Percentiles rank a stretch among this genome's conserved stretches.
Conservation (phyloP, 2,888 invertebrate species). For the Idaea biselata region DNA sequence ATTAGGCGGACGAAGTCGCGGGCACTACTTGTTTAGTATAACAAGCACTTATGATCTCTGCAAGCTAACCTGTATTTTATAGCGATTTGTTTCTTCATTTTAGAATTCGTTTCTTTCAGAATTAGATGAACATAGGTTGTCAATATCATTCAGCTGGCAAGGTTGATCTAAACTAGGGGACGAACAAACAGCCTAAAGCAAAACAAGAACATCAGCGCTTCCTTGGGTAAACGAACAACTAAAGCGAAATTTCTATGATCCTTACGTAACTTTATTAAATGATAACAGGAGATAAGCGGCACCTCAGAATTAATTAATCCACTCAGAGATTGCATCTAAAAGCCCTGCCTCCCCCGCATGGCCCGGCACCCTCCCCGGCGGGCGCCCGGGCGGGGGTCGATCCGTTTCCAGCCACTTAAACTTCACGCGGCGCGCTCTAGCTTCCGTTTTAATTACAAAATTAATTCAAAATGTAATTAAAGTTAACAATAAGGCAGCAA, state of each 20-base stretch:
- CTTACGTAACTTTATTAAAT: slow-evolving; percentile 77
- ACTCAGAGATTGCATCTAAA: slow-evolving; percentile 81
- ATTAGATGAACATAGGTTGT: neutral
- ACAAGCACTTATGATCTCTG: too few relatives aligned
- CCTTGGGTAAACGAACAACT: slow-evolving; percentile 10
- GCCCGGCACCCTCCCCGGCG: slow-evolving; percentile 45
- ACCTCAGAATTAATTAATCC: slow-evolving; percentile 81
- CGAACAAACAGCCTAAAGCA: neutral
- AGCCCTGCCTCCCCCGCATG: slow-evolving; percentile 50
- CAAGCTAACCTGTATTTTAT: too few relatives aligned
- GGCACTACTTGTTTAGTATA: too few relatives aligned
- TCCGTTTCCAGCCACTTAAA: slow-evolving; percentile 81
- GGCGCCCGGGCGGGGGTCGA: slow-evolving; percentile 66
- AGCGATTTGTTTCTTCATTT: too few relatives aligned
- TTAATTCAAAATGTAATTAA: slow-evolving; percentile 83
- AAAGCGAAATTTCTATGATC: slow-evolving; percentile 60
- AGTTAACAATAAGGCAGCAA: slow-evolving; percentile 82
- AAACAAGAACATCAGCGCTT: neutral
- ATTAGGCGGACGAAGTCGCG: too few relatives aligned
- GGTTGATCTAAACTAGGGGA: neutral
- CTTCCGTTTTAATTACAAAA: slow-evolving; percentile 83
- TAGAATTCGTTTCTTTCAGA: too few relatives aligned
- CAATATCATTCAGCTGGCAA: neutral
- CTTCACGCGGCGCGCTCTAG: slow-evolving; percentile 80
- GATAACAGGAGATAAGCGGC: slow-evolving; percentile 79